Conservation (phyloP, 2,113 vertebrate genomes). For the Cromileptes altivelis region DNA sequence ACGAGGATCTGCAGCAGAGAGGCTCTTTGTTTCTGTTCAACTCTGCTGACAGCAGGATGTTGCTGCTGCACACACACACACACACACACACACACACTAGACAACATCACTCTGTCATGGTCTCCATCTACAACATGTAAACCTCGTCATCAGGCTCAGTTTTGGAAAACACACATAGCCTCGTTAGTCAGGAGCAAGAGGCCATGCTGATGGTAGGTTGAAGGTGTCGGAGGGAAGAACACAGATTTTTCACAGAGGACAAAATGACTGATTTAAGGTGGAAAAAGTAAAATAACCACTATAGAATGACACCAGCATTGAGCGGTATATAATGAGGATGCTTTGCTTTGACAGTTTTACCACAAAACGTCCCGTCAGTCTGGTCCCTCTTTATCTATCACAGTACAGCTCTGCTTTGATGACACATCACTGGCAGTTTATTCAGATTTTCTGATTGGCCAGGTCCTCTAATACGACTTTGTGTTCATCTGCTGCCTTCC, state of each 20-base stretch:
- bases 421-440: too few species aligned
- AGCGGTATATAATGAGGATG: too few species aligned
- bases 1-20: constrained; percentile 63
- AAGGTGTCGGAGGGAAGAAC: neutral
- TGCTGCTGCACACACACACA: neutral
- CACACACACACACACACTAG: neutral
- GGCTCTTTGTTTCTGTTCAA: constrained; percentile 50
- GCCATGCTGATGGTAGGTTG: neutral
- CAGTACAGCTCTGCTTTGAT: too few species aligned
- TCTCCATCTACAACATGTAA: neutral
- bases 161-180: neutral
- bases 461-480: too few species aligned
- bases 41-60: constrained; percentile 30
- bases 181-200: neutral
- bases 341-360: too few species aligned
- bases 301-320: neutral
- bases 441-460: too few species aligned
- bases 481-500: too few species aligned
- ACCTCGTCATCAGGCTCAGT: neutral
- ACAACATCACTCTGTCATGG: neutral
- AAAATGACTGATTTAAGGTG: neutral
- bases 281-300: neutral
- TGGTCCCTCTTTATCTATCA: too few species aligned
- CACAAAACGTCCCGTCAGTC: too few species aligned
- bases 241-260: neutral